phyloP scores from a whole-genome alignment of 2,888 invertebrate species.

The Nomada hirtipes region DNA sequence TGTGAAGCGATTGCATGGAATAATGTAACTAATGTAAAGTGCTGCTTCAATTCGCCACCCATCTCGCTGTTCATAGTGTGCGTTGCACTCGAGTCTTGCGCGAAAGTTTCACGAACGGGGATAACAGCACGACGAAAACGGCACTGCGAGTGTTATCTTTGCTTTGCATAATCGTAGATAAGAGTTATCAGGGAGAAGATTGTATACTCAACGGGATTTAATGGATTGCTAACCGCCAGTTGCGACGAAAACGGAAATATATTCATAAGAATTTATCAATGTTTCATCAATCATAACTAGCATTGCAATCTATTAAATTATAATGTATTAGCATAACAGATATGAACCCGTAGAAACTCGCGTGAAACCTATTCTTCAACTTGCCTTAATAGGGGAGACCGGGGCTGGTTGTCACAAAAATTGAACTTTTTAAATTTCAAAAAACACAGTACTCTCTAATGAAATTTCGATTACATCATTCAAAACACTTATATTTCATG shows the following conservation, averaged over 20 bases:
- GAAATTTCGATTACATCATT: too few species aligned
- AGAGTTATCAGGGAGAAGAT: slow-evolving; percentile 46
- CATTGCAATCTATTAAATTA: too few species aligned
- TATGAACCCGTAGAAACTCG: too few species aligned
- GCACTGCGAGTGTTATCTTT: slow-evolving; percentile 59
- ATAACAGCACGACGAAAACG: slow-evolving; percentile 67
- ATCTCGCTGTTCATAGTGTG: background rate
- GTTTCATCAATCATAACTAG: too few species aligned
- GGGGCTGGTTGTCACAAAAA: too few species aligned
- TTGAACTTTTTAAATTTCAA: too few species aligned
- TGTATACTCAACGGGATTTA: background rate
- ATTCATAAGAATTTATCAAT: too few species aligned
- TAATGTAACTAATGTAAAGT: slow-evolving; percentile 41
- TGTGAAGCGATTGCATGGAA: slow-evolving; percentile 5
- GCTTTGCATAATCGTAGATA: slow-evolving; percentile 56
- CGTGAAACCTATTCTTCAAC: too few species aligned
- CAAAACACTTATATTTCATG: too few species aligned
- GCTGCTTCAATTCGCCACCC: slow-evolving; percentile 19
- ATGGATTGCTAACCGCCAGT: background rate
- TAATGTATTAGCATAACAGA: too few species aligned
- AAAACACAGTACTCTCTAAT: too few species aligned
- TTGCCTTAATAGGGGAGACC: background rate
- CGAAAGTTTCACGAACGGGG: slow-evolving; percentile 63
- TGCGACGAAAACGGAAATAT: background rate
- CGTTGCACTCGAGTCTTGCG: slow-evolving; percentile 38